A percentile compares a stretch with the other conserved stretches of the same genome.
Evolutionary conservation across 2,888 invertebrate genomes (phyloP).

Genomic region (Leptura quadrifasciata): DNA sequence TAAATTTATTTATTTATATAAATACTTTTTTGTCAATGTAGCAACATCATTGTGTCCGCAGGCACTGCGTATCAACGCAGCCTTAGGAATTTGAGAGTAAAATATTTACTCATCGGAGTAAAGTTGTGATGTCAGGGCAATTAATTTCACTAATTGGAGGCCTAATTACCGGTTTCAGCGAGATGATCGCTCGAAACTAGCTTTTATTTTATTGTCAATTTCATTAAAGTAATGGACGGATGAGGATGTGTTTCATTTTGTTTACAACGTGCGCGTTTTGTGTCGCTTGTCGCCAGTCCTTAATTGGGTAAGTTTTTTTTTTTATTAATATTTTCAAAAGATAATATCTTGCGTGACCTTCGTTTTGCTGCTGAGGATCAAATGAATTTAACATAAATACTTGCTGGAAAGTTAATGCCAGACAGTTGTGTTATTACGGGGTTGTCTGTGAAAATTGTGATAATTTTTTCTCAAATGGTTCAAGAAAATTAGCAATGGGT

Average conservation of each 20-base stretch:
- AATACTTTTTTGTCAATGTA: slow-evolving; percentile 12
- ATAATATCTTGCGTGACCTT: not conserved
- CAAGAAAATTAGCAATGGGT: no score
- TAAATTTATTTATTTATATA: slow-evolving; percentile 34
- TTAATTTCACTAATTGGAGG: slow-evolving; percentile 39
- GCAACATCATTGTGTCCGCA: slow-evolving; percentile 26
- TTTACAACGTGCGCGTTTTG: slow-evolving; percentile 12
- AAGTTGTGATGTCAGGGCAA: slow-evolving; percentile 34
- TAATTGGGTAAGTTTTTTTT: slow-evolving; percentile 37
- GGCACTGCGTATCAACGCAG: slow-evolving; percentile 6
- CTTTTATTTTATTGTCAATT: slow-evolving; percentile 37
- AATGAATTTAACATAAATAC: not conserved
- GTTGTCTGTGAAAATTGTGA: no score
- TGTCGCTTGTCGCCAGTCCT: slow-evolving; percentile 14
- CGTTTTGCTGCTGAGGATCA: not conserved
- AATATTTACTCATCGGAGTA: slow-evolving; percentile 19
- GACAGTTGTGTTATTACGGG: no score
- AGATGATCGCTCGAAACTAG: slow-evolving; percentile 18
- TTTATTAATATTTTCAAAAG: not conserved
- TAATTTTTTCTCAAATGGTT: no score
- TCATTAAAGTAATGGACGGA: slow-evolving; percentile 37
- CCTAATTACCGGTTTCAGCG: slow-evolving; percentile 40
- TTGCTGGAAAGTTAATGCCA: not conserved
- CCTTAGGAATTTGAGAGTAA: not conserved
- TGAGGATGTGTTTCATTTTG: slow-evolving; percentile 37